Evolutionary conservation across 2,113 vertebrate genomes (phyloP).

Genomic region (Struthidea cinerea): DNA sequence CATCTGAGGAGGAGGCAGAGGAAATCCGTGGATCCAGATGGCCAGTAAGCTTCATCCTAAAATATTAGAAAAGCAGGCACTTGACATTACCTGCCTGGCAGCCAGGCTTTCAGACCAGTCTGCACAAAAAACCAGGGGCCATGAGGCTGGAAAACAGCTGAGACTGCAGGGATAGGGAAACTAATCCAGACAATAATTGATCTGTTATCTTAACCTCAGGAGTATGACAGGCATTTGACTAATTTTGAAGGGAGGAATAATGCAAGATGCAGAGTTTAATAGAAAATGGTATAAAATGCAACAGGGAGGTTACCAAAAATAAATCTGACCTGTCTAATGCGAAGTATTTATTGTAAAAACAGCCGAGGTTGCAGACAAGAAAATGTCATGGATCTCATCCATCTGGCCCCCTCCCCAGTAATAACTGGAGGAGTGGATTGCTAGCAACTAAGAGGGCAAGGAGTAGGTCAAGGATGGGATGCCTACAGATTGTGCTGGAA

Average conservation of each 20-base stretch:
- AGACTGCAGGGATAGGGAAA: background rate
- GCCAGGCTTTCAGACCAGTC: background rate
- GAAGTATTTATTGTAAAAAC: background rate
- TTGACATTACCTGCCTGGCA: background rate
- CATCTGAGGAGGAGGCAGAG: background rate
- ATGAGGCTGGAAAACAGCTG: background rate
- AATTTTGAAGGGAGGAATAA: background rate
- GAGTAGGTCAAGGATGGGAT: background rate
- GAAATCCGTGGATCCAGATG: background rate
- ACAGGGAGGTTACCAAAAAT: background rate
- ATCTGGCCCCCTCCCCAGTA: background rate
- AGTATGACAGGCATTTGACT: background rate
- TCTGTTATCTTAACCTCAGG: slow-evolving; percentile 1
- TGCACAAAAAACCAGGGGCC: background rate
- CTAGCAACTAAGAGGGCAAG: background rate
- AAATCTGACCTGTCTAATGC: background rate
- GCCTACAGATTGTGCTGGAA: background rate
- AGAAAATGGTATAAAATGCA: background rate
- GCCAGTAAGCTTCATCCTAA: background rate
- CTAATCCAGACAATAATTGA: background rate
- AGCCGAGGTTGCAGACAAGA: background rate
- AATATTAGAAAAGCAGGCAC: background rate
- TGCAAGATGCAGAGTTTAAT: background rate
- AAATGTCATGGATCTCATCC: background rate
- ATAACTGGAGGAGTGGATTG: background rate